These are phyloP conservation scores for Sylvia borin DNA, from an alignment of 2,797 vertebrate species.

Conservation along the genomic window DNA sequence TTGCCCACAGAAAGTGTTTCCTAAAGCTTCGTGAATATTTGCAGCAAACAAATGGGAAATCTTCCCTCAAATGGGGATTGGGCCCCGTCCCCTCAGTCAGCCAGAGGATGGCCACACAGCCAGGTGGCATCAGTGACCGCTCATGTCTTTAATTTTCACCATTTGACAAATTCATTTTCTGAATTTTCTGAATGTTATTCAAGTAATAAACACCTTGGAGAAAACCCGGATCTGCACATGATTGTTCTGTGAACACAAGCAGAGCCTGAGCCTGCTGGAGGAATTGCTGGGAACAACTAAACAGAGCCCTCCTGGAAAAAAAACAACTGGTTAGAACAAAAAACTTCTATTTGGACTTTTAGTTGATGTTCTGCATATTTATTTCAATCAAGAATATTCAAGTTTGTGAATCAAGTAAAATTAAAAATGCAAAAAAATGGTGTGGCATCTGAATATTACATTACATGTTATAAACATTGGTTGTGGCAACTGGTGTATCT, in stretches of 20 bases:
- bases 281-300: neutral
- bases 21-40: slow-evolving; percentile 45
- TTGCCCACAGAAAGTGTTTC: neutral
- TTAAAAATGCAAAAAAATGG: slow-evolving; percentile 53
- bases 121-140: neutral
- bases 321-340: slow-evolving; percentile 47
- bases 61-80: neutral
- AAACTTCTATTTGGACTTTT: slow-evolving; percentile 61
- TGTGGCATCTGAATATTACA: slow-evolving; percentile 47
- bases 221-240: neutral
- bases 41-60: slow-evolving; percentile 42
- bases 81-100: slow-evolving; percentile 2
- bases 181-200: neutral
- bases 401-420: slow-evolving; percentile 57
- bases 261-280: neutral
- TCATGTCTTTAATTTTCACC: slow-evolving; percentile 13
- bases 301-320: slow-evolving; percentile 24
- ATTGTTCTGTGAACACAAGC: neutral
- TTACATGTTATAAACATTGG: slow-evolving; percentile 57
- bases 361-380: slow-evolving; percentile 60
- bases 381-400: slow-evolving; percentile 66
- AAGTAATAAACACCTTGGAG: neutral
- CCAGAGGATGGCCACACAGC: slow-evolving; percentile 8
- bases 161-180: neutral
- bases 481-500: slow-evolving; percentile 22